Percentiles rank a stretch among this genome's conserved stretches.
Conservation (phyloP, 2,888 invertebrate species). For the Pristionchus maxplancki region DNA sequence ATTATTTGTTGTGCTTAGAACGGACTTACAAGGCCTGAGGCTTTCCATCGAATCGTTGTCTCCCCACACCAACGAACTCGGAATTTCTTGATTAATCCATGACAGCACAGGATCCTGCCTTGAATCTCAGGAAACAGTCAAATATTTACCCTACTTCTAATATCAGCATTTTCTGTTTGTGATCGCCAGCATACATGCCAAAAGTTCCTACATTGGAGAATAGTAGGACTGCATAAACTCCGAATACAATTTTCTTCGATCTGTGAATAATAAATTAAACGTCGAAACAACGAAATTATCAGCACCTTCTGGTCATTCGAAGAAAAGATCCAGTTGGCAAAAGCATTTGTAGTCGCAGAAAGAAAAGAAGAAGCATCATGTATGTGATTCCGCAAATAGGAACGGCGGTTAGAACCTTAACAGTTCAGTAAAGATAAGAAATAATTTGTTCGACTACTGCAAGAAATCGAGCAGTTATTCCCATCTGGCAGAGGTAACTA, state of each 20-base stretch:
- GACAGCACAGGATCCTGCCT: background rate
- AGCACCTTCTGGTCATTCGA: background rate
- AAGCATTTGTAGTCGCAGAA: background rate
- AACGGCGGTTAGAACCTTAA: background rate
- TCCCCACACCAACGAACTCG: background rate
- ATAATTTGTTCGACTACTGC: background rate
- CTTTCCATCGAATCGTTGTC: background rate
- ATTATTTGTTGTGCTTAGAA: too few species aligned
- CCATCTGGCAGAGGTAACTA: background rate
- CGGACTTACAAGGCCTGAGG: background rate
- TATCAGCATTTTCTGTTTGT: background rate
- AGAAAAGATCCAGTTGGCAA: background rate
- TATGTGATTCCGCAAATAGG: background rate
- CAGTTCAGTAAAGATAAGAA: background rate
- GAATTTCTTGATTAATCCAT: background rate
- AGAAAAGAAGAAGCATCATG: background rate
- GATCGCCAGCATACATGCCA: background rate
- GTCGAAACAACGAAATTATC: too few species aligned
- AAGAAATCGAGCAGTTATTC: background rate
- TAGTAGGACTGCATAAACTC: background rate
- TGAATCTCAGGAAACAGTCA: background rate
- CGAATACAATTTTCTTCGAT: background rate
- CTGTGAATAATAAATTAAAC: background rate
- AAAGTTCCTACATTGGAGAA: background rate
- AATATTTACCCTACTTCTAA: background rate